Evolutionary conservation across 2,113 vertebrate species (phyloP), one percentile per base, ranked within the genome.

Genomic region (Tragelaphus scriptus): DNA sequence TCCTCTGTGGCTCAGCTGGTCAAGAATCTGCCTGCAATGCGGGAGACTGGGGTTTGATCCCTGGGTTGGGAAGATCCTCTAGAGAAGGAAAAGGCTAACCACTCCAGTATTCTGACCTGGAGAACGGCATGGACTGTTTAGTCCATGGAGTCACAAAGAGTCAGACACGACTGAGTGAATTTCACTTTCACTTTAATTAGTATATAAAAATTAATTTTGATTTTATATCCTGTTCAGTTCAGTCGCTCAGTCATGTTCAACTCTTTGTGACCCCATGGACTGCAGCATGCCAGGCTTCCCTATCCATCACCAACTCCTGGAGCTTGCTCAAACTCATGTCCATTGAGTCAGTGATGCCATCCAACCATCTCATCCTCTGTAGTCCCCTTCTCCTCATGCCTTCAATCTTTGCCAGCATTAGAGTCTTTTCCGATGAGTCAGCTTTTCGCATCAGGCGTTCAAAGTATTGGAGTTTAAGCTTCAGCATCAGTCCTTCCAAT

Each of bases 91-190:
- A 71, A 71, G 10, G n/a, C 19, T 75, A 75, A 11, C n/a, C 21
- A 40, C 36, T 40, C 36, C 68, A 40, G 68, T 40, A 25, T 40
- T 75, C 68, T 75, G 36, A 21, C 68, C 36, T 40, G 10, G 68
- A 71, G 68, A 71, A 71, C 68, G 40, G 19, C n/a, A 40, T 40
- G 5, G 68, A 40, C 68, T 71, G 10, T 40, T 71, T 71, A 40
- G 68, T 71, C 10, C 19, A 23, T 40, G 68, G 68, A 71, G n/a
- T 71, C 0, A 0, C n/a, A 23, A 23, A 71, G n/a, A 40, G n/a
- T 71, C 1, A 0, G 68, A 40, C n/a, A 40, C 0, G 1, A 75
- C n/a, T 75, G 65, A 71, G n/a, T 71, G 68, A 71, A 71, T 71
- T 71, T 71, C n/a, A 71, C n/a, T 40, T 71, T 40, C 19, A 40